phyloP scores from a whole-genome alignment of 2,113 vertebrate species.

The Jacana jacana region DNA sequence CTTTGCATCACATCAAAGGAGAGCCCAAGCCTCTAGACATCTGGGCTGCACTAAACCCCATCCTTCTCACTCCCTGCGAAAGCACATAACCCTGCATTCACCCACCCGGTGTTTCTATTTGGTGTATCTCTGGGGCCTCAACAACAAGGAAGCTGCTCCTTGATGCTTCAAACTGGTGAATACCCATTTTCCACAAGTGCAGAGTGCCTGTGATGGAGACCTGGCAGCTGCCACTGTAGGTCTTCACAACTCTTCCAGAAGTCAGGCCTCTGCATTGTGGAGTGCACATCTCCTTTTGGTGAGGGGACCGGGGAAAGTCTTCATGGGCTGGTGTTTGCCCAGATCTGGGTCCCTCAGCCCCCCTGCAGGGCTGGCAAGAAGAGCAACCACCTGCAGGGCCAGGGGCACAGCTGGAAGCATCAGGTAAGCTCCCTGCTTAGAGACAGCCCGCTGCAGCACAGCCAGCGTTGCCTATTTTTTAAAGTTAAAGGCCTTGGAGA shows the following conservation, averaged over 20 bases:
- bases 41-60: neutral
- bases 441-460: neutral
- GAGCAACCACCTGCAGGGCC: neutral
- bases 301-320: neutral
- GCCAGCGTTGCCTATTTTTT: neutral
- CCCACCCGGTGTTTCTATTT: neutral
- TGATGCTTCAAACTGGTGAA: neutral
- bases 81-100: fast-evolving
- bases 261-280: fast-evolving
- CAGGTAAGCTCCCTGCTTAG: neutral
- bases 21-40: neutral
- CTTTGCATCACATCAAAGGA: neutral
- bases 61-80: neutral
- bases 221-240: neutral
- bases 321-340: neutral
- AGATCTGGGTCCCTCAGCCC: neutral
- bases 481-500: neutral
- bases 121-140: neutral
- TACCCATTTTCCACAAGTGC: fast-evolving
- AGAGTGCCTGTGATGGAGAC: neutral
- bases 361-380: neutral
- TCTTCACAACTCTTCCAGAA: fast-evolving
- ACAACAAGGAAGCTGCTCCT: neutral
- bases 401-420: neutral
- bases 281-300: fast-evolving